Base-by-base conservation (phyloP, 37 sponge, comb jelly and placozoan genomes). In the Haliclona indistincta region DNA sequence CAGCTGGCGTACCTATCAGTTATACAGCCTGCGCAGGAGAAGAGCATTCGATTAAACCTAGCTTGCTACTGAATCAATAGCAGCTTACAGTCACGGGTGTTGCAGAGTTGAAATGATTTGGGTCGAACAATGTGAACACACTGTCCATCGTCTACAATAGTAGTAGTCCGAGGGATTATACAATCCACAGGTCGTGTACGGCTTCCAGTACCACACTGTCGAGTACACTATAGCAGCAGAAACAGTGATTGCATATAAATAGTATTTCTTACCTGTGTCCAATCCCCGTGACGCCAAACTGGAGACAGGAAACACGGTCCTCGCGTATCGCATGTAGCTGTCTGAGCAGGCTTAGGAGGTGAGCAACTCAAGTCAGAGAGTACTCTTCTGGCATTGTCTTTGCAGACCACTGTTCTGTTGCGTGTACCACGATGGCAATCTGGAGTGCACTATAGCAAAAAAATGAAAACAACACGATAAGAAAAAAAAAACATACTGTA, bases 391-490 rank as follows among this genome's bases (percentile, higher is more conserved):
- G 60, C 7, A 20, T 6, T n/a, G 22, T 58, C 60, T 25, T 7
- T 6, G 25, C 60, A 58, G 7, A 7, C 6, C 6, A 58, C 60
- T 26, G n/a, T 6, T 25, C 60, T 11, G 26, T 25, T 58, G 7
- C 60, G 13, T 6, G 25, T 58, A n/a, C 60, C 60, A 25, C 22
- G 28, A 20, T 58, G 60, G n/a, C 60, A 58, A 7, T 58, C 25
- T 58, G 60, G 60, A n/a, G 11, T 6, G n/a, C 60, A 58, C 60
- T 58, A 20, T 58, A 58, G 13, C n/a, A n/a, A n/a, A n/a, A n/a
- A n/a, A n/a, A n/a, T n/a, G n/a, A n/a, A n/a, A n/a, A n/a, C n/a
- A n/a, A n/a, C n/a, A n/a, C n/a, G n/a, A n/a, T n/a, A n/a, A 58
- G 13, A n/a, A 8, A 58, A 7, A 7, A 58, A 25, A 25, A 58